phyloP scores from a whole-genome alignment of 2,888 invertebrate genomes.

The Cephus pygmeus region DNA sequence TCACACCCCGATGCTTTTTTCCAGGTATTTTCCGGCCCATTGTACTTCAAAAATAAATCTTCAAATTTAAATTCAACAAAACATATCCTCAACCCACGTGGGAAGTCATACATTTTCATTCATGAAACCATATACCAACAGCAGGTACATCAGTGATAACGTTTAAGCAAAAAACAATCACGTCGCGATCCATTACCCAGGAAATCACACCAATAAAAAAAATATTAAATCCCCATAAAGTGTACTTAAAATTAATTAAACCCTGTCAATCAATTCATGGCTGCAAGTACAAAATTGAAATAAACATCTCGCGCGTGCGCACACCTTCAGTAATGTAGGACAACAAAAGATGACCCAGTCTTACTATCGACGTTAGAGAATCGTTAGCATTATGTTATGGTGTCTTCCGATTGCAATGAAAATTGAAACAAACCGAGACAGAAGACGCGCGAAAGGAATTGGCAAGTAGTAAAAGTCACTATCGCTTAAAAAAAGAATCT shows the following conservation, averaged over 20 bases:
- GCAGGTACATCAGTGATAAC: not conserved
- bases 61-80: not conserved
- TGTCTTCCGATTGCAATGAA: not conserved
- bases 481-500: not conserved
- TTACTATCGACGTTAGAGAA: not conserved
- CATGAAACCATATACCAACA: not conserved
- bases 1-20: slow-evolving; percentile 81
- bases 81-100: not conserved
- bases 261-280: not conserved
- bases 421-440: not conserved
- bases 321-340: not conserved
- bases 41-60: slow-evolving; percentile 33
- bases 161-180: not conserved
- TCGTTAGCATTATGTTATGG: not conserved
- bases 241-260: not conserved
- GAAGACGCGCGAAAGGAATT: not conserved
- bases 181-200: not conserved
- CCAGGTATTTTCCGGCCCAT: slow-evolving; percentile 86
- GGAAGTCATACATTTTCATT: not conserved
- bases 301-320: not conserved
- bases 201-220: not conserved
- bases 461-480: not conserved
- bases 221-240: not conserved
- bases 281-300: not conserved
- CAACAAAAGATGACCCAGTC: not conserved